Evolutionary conservation across 1,140 invertebrate genomes (phyloP), one percentile per base, ranked within the genome.

Genomic region (Chionoecetes opilio): DNA sequence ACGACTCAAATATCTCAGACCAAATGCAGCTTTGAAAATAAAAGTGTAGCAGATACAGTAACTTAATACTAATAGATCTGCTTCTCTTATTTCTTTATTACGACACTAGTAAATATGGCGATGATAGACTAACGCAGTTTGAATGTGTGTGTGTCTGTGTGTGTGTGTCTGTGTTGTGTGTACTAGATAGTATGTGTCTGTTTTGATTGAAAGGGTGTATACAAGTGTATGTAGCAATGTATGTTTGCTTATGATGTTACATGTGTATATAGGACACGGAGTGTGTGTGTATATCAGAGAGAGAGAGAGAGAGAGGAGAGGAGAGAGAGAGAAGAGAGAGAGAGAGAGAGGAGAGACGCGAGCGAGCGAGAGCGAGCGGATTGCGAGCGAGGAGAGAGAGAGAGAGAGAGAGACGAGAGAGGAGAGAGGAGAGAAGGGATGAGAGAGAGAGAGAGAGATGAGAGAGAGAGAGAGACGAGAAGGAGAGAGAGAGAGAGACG

Each of bases 131-230:
- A 17, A 53, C 37, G 91, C 82, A 17, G 90, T 92, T 53, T 92
- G 90, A 37, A 63, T 92, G 90, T 92, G 90, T 92, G 63, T 92
- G 63, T 82, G 90, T 85, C 35, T 93, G 92, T 90, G 53, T 93
- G 46, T 88, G 53, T 93, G 53, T 93, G 53, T 93, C 46, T 93
- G 85, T 93, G 85, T 63, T 93, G 38, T 93, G 41, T 88, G 46
- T 88, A 29, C 88, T 34, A 37, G 85, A 37, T 35, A 35, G 2
- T 32, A 0, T 3, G 31, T 38, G 85, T 87, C 11, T 38, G 85
- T 31, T 35, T 38, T 35, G 32, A 38, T 29, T 35, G 32, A 38
- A 37, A 38, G 85, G 37, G 85, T 17, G 34, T 35, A 34, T 87
- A 34, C 85, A 34, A 21, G 85, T 31, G n/a, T 87, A 6, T 87